These are phyloP conservation scores for Xenentodon cancila DNA, from an alignment of 2,797 vertebrate genomes.

Conservation along the genomic window DNA sequence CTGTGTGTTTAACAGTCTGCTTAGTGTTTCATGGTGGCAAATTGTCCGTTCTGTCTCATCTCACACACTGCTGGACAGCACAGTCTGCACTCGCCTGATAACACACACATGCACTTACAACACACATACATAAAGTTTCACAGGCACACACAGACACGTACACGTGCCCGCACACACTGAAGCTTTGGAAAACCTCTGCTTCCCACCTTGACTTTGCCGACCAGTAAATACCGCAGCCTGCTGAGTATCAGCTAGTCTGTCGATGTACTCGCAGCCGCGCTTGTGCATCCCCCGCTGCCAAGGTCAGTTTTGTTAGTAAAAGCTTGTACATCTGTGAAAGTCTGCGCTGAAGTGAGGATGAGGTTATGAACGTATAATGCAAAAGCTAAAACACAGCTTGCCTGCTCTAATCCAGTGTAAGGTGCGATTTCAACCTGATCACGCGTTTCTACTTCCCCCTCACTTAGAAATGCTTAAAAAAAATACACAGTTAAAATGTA, in stretches of 20 bases:
- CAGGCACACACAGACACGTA: slow-evolving; percentile 7
- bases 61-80: slow-evolving; percentile 68
- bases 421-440: neutral
- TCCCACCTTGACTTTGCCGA: slow-evolving; percentile 52
- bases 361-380: slow-evolving; percentile 3
- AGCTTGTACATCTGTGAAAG: slow-evolving; percentile 31
- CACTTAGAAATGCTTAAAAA: too few relatives aligned
- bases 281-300: slow-evolving; percentile 29
- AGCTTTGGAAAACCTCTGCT: slow-evolving; percentile 22
- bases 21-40: slow-evolving; percentile 70
- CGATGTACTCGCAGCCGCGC: slow-evolving; percentile 26
- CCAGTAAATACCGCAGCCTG: slow-evolving; percentile 51
- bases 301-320: slow-evolving; percentile 33
- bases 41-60: slow-evolving; percentile 67
- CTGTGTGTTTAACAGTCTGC: slow-evolving; percentile 51
- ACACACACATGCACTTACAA: slow-evolving; percentile 50
- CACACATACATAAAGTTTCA: slow-evolving; percentile 18
- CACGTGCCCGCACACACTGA: slow-evolving; percentile 15
- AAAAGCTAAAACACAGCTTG: slow-evolving; percentile 27
- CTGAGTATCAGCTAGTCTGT: slow-evolving; percentile 37
- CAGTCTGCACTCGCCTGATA: slow-evolving; percentile 73
- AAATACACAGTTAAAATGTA: too few relatives aligned
- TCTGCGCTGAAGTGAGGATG: neutral
- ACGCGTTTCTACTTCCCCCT: too few relatives aligned
- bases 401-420: neutral